Evolutionary conservation across 1,140 invertebrate genomes (phyloP).

Genomic region (Brachionus plicatilis): DNA sequence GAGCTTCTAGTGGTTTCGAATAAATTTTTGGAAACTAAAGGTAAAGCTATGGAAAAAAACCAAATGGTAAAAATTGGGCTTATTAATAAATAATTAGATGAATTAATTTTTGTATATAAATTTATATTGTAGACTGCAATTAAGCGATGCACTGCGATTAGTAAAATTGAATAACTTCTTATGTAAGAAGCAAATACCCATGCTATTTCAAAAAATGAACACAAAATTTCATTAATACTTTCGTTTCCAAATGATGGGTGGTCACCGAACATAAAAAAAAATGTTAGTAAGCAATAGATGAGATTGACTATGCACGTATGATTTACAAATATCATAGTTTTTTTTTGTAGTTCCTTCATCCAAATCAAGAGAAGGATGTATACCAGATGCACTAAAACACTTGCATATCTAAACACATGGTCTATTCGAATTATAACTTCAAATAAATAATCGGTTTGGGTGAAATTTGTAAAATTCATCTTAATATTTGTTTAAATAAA

Average conservation of each 20-base stretch:
- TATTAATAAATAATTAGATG: background rate
- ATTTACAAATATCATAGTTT: background rate
- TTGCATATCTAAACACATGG: background rate
- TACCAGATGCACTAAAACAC: background rate
- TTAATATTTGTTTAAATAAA: background rate
- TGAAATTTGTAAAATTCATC: slow-evolving; percentile 1
- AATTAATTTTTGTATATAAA: background rate
- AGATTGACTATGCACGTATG: background rate
- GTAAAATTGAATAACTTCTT: slow-evolving; percentile 1
- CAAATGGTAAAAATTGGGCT: background rate
- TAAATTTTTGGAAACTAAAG: background rate
- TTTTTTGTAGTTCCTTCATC: background rate
- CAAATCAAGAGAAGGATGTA: background rate
- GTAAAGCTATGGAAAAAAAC: background rate
- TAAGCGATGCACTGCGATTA: background rate
- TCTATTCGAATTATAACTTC: background rate
- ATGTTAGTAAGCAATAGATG: background rate
- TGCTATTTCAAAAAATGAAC: background rate
- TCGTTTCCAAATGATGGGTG: background rate
- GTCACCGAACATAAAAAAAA: background rate
- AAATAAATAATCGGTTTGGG: background rate
- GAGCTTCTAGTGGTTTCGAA: background rate
- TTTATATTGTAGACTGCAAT: background rate
- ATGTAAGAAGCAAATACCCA: slow-evolving; percentile 12
- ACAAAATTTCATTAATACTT: background rate